A percentile compares a stretch with the other conserved stretches of the same genome.
Evolutionary conservation across 2,888 invertebrate species (phyloP).

Genomic region (Tiphia femorata): DNA sequence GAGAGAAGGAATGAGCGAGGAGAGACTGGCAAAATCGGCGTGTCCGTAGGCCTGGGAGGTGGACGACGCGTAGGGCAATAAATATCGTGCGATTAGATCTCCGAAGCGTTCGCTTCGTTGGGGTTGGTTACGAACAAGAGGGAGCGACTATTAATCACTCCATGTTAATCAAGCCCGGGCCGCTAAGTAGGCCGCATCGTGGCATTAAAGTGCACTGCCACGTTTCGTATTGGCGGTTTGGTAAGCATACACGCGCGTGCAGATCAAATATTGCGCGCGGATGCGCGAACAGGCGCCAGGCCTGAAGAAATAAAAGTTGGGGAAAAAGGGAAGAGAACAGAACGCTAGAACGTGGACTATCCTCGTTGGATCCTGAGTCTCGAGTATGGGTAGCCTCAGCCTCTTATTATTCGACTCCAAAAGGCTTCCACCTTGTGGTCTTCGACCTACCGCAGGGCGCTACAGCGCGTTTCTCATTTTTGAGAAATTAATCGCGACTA

Average conservation of each 20-base stretch:
- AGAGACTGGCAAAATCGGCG: constrained; percentile 43
- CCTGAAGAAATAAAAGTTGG: not conserved
- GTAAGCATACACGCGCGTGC: constrained; percentile 12
- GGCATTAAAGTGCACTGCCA: constrained; percentile 57
- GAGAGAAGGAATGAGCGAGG: constrained; percentile 19
- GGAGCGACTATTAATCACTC: constrained; percentile 64
- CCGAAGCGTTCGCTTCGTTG: constrained; percentile 41
- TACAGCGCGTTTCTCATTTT: constrained; percentile 52
- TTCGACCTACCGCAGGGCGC: constrained; percentile 60
- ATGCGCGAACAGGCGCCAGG: not conserved
- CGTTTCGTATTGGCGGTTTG: constrained; percentile 35
- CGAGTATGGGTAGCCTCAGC: constrained; percentile 46
- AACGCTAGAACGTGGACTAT: constrained; percentile 1
- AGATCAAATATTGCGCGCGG: constrained; percentile 15
- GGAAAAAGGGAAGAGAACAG: constrained; percentile 6
- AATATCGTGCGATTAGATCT: constrained; percentile 67
- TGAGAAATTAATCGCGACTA: constrained; percentile 58
- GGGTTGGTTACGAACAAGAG: constrained; percentile 47
- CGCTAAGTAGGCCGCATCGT: constrained; percentile 63
- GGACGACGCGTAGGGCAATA: constrained; percentile 59
- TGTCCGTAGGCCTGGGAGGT: constrained; percentile 43
- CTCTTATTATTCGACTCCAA: constrained; percentile 51
- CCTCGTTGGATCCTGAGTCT: constrained; percentile 17
- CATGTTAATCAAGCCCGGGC: constrained; percentile 64
- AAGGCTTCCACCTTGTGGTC: constrained; percentile 15